Conservation (phyloP, 2,797 vertebrate genomes). For the Sphenodon punctatus region DNA sequence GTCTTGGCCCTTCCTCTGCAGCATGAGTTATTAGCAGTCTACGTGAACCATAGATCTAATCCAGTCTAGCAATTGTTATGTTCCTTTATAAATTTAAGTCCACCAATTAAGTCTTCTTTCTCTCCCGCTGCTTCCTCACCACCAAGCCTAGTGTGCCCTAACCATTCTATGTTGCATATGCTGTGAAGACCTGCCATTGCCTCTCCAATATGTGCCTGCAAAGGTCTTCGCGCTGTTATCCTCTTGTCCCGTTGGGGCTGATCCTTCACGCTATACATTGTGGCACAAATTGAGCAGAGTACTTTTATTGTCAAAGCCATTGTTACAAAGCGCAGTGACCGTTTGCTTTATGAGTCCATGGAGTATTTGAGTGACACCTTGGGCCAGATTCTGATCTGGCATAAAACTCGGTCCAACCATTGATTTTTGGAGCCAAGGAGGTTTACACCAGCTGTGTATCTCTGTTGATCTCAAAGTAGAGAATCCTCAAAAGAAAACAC, state of each 20-base stretch:
- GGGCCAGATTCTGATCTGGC: neutral
- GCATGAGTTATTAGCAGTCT: no score
- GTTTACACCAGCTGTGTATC: neutral
- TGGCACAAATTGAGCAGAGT: neutral
- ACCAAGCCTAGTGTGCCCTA: no score
- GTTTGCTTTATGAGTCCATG: neutral
- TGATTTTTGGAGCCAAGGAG: neutral
- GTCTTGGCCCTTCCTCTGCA: no score
- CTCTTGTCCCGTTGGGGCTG: neutral
- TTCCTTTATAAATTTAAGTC: no score
- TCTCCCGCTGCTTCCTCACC: no score
- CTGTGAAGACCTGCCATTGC: no score
- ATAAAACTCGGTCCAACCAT: neutral
- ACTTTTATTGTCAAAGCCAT: neutral
- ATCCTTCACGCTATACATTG: neutral
- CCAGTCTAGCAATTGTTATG: no score
- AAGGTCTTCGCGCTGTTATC: no score
- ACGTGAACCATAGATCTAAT: no score
- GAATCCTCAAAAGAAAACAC: neutral
- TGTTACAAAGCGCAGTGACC: neutral
- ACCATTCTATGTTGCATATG: no score
- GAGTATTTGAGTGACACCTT: neutral
- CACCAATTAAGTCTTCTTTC: no score
- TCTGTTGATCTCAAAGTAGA: neutral
- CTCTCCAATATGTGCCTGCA: no score